A percentile compares a stretch with the other conserved stretches of the same genome.
phyloP scores from a whole-genome alignment of 2,797 vertebrate genomes.

The Xiphophorus birchmanni region DNA sequence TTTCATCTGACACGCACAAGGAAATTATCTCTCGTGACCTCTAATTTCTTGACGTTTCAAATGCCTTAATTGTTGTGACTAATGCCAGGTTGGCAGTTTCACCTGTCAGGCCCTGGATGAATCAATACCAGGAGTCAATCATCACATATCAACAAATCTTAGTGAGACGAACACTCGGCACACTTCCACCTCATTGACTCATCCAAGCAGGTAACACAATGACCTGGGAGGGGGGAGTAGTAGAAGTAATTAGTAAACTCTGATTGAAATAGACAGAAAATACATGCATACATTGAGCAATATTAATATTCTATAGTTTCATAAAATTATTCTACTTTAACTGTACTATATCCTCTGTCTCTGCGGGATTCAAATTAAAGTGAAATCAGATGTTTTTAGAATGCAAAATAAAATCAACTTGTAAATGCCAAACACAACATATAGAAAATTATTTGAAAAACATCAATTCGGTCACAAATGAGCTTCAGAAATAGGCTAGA shows the following conservation, averaged over 20 bases:
- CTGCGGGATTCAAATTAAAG: not conserved
- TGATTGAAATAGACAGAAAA: not conserved
- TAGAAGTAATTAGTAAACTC: conserved; percentile 10
- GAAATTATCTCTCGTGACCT: conserved; percentile 90
- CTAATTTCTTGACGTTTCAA: conserved; percentile 95
- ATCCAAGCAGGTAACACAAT: conserved; percentile 18
- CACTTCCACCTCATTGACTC: conserved; percentile 57
- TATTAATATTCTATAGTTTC: conserved; percentile 8
- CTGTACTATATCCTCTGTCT: not conserved
- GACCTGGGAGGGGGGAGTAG: not conserved
- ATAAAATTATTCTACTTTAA: not conserved
- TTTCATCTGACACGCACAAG: conserved; percentile 85
- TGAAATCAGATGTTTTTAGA: not conserved
- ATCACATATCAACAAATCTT: conserved; percentile 76
- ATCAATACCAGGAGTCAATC: conserved; percentile 87
- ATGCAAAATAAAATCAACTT: not conserved
- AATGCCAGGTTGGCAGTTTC: conserved; percentile 85
- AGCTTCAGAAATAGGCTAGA: not conserved
- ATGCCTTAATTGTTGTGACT: conserved; percentile 91
- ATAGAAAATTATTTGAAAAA: not conserved
- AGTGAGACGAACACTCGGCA: conserved; percentile 65
- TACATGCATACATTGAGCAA: not conserved
- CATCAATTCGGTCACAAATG: not conserved
- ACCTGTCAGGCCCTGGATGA: conserved; percentile 88
- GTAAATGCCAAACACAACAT: not conserved